Evolutionary conservation across 2,888 invertebrate species (phyloP), one percentile per base, ranked within the genome.

Genomic region (Caenorhabditis sp.): DNA sequence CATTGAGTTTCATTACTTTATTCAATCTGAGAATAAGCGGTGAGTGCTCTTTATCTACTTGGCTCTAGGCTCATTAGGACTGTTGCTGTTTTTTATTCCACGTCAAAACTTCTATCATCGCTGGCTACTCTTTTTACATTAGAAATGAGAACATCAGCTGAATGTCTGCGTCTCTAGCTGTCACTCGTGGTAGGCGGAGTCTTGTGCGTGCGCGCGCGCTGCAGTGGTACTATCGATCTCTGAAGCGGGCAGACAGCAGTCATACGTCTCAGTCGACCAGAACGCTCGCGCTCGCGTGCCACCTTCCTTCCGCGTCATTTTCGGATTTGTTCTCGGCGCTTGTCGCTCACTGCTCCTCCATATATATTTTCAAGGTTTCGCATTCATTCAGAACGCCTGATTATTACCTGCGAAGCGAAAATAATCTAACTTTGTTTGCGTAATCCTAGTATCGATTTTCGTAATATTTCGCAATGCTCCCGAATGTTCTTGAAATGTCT

Each of bases 91-190:
- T 26, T 5, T 14, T 22, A 26, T 26, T 26, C 26, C 24, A 51
- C 49, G 22, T 28, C 49, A 68, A 3, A 22, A 16, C 51, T n/a
- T 19, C 54, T 10, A 51, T 61, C 38, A 41, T 16, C 10, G 6
- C 28, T 16, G 28, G 7, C 44, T n/a, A 19, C 66, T 49, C 16
- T 51, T 58, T 24, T 56, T n/a, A 51, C 7, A 22, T 47, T 16
- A 64, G 47, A 59, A 44, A 59, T 41, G 12, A 72, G 64, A 72
- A 73, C 64, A 66, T 80, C 64, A 80, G 72, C 80, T 80, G 80
- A 47, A 38, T 58, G 35, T 58, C 38, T 61, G 70, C 70, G 63
- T 64, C 51, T 63, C 54, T 44, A 14, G 22, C 44, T 31, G 44
- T 28, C 51, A 12, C 69, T 16, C 63, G 24, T 31, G 22, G 38